Evolutionary conservation across 2,797 vertebrate species (phyloP).

Genomic region (Eulemur rubriventer): DNA sequence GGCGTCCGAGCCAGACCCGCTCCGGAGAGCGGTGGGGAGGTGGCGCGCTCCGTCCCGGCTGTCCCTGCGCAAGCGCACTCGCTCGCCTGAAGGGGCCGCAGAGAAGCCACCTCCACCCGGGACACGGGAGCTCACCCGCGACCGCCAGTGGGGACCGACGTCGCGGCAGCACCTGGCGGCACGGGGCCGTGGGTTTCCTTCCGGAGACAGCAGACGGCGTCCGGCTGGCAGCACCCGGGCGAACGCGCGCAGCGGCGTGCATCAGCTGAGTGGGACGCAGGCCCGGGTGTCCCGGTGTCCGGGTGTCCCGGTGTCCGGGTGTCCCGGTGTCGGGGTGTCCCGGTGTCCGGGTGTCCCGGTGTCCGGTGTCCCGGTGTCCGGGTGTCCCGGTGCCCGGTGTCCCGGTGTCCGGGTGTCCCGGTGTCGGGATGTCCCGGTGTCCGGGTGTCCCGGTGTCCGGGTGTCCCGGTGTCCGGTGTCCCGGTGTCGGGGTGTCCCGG

Average conservation of each 20-base stretch:
- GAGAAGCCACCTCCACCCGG: rapidly evolving
- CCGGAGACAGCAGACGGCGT: neutral
- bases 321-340: no score
- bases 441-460: neutral
- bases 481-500: neutral
- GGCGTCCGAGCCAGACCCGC: neutral
- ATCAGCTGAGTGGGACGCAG: neutral
- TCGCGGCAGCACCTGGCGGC: neutral
- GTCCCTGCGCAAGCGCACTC: rapidly evolving
- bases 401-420: neutral
- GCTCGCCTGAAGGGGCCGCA: no score
- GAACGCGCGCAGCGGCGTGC: neutral
- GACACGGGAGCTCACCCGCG: neutral
- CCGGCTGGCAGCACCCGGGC: no score
- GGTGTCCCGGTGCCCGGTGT: neutral
- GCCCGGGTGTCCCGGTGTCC: rapidly evolving
- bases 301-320: neutral
- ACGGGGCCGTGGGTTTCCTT: neutral
- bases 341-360: neutral
- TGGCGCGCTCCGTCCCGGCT: neutral
- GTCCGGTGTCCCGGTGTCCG: no score
- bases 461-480: neutral
- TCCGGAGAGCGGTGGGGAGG: neutral
- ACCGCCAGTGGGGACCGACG: rapidly evolving
- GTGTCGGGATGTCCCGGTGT: no score